Base-by-base conservation (phyloP, 1,140 invertebrate genomes). In the Apis cerana region DNA sequence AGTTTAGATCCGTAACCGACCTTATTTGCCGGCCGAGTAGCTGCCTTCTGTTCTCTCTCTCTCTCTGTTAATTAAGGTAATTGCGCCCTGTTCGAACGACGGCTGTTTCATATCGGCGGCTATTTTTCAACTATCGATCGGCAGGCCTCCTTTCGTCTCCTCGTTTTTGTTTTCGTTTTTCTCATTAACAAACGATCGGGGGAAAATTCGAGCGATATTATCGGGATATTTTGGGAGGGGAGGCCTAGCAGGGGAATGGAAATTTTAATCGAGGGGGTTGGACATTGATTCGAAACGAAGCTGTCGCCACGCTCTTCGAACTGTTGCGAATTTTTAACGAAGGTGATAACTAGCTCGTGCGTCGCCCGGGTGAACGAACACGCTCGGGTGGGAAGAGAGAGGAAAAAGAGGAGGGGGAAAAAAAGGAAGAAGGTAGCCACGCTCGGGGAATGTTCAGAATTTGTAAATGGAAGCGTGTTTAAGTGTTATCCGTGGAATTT, bases 11-110 rank as follows among this genome's bases (percentile, higher is more conserved):
- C 9, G n/a, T 27, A 17, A 11, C 17, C n/a, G n/a, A 33, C 48
- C 67, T 61, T 48, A 56, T 48, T 61, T 50, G 56, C n/a, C 76
- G 19, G 33, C 54, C 27, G 54, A 70, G 56, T 70, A 61, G 43
- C 75, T 10, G 48, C 33, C 17, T 78, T 59, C n/a, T n/a, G n/a
- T n/a, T n/a, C n/a, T n/a, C 27, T 27, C 27, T 27, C 70, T 78
- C 27, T 78, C 50, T 50, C 21, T 48, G 50, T 69, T 69, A 78
- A 78, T 59, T 59, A 59, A 33, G 8, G 21, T 59, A 59, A 69
- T 76, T 64, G 75, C 75, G 23, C 54, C 61, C 54, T 27, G 59
- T 27, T 54, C 69, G n/a, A 70, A 52, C 67, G 21, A 13, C n/a
- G n/a, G 15, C 10, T n/a, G 15, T 19, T 70, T 52, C 52, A 12